Conservation (phyloP, 1,140 invertebrate species). For the Thaumatotibia leucotreta region DNA sequence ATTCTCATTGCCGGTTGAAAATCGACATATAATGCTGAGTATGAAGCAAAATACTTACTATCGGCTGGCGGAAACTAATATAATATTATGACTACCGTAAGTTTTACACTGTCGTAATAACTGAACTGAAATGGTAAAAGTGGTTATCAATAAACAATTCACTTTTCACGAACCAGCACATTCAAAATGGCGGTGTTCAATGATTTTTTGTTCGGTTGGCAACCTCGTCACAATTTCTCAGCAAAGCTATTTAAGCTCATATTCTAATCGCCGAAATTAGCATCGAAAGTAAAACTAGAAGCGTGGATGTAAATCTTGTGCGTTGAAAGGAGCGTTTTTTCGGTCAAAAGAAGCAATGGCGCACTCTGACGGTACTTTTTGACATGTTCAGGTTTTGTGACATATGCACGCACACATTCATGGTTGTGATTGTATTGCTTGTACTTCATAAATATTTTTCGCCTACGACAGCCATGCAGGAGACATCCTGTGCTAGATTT, state of each 20-base stretch:
- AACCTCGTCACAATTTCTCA: neutral
- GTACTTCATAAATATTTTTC: conserved; percentile 71
- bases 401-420: conserved; percentile 45
- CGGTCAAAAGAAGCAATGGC: conserved; percentile 13
- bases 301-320: neutral
- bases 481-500: conserved; percentile 71
- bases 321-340: conserved; percentile 10
- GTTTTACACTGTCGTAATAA: neutral
- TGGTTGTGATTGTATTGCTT: conserved; percentile 56
- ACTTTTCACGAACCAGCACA: neutral
- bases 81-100: neutral
- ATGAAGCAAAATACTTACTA: neutral
- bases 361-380: conserved; percentile 29
- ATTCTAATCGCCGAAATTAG: neutral
- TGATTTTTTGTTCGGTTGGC: neutral
- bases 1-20: neutral
- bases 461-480: conserved; percentile 78
- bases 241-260: neutral
- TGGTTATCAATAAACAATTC: neutral
- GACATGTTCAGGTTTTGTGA: conserved; percentile 28
- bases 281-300: neutral
- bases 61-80: neutral
- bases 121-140: neutral
- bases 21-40: neutral
- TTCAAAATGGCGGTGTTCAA: conserved; percentile 5